These are phyloP conservation scores for Tromatobia lineatoria DNA, from an alignment of 2,888 invertebrate genomes.

Conservation along the genomic window DNA sequence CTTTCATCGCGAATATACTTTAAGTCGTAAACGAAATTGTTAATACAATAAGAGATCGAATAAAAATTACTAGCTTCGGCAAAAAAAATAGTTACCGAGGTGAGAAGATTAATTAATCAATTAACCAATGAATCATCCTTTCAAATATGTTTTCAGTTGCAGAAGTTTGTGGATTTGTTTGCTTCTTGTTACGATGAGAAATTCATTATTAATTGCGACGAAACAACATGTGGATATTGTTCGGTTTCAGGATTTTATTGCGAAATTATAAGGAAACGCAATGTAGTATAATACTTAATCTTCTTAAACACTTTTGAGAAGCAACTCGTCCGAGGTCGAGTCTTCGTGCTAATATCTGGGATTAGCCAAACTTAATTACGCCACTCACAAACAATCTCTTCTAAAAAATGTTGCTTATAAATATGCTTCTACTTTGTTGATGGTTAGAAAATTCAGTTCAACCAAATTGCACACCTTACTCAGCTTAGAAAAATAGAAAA, in stretches of 20 bases:
- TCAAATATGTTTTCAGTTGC: background rate
- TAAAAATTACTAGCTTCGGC: slow-evolving; percentile 25
- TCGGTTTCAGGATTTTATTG: slow-evolving; percentile 9
- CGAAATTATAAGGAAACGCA: slow-evolving; percentile 24
- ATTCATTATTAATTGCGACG: slow-evolving; percentile 39
- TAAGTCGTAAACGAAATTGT: slow-evolving; percentile 17
- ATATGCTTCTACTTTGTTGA: too few species aligned
- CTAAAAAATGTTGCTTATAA: background rate
- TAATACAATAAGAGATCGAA: background rate
- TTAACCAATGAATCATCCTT: background rate
- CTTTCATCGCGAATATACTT: slow-evolving; percentile 38
- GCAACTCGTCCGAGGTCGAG: slow-evolving; percentile 3
- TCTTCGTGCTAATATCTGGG: background rate
- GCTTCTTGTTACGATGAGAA: slow-evolving; percentile 25
- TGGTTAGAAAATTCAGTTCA: too few species aligned
- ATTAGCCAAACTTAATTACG: background rate
- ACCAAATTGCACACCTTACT: too few species aligned
- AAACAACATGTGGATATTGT: slow-evolving; percentile 33
- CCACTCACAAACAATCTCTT: background rate
- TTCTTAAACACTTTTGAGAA: background rate
- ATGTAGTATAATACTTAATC: slow-evolving; percentile 12
- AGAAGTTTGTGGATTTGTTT: slow-evolving; percentile 18
- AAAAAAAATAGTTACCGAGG: background rate
- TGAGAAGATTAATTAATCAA: background rate
- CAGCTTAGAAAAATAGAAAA: too few species aligned